Evolutionary conservation across 2,113 vertebrate genomes (phyloP).

Genomic region (Malurus melanocephalus): DNA sequence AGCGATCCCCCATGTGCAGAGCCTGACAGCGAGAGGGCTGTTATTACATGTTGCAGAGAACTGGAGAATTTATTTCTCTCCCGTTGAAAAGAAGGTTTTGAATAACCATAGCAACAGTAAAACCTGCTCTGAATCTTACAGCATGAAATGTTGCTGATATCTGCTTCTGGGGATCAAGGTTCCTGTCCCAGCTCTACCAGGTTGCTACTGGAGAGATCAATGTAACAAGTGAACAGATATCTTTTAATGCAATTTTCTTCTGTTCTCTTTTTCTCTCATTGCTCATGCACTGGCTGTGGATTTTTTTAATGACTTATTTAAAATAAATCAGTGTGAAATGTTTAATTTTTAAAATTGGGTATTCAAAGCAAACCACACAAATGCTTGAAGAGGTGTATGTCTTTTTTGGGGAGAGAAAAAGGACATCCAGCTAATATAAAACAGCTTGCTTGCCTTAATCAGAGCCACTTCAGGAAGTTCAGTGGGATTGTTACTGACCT

Average conservation of each 20-base stretch:
- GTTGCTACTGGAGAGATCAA: not conserved
- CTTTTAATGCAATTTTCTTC: not conserved
- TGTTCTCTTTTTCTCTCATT: not conserved
- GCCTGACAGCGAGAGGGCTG: not conserved
- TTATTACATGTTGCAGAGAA: slow-evolving; percentile 46
- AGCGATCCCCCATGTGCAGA: not conserved
- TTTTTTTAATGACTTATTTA: slow-evolving; percentile 3
- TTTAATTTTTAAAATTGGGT: slow-evolving; percentile 23
- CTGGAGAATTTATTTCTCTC: slow-evolving; percentile 78
- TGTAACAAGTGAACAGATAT: not conserved
- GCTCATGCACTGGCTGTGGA: not conserved
- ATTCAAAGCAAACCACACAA: not conserved
- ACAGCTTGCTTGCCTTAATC: not conserved
- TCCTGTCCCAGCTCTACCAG: not conserved
- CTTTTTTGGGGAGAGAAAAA: not conserved
- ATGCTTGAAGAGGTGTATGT: not conserved
- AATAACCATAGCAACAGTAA: slow-evolving; percentile 75
- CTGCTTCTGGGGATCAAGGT: not conserved
- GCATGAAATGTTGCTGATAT: slow-evolving; percentile 74
- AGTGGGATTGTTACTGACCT: not conserved
- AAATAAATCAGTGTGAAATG: not conserved
- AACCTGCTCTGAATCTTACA: slow-evolving; percentile 71
- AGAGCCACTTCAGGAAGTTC: not conserved
- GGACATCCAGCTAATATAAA: not conserved
- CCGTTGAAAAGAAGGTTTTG: slow-evolving; percentile 76